Conservation (phyloP, 2,888 invertebrate species). For the Apamea anceps region DNA sequence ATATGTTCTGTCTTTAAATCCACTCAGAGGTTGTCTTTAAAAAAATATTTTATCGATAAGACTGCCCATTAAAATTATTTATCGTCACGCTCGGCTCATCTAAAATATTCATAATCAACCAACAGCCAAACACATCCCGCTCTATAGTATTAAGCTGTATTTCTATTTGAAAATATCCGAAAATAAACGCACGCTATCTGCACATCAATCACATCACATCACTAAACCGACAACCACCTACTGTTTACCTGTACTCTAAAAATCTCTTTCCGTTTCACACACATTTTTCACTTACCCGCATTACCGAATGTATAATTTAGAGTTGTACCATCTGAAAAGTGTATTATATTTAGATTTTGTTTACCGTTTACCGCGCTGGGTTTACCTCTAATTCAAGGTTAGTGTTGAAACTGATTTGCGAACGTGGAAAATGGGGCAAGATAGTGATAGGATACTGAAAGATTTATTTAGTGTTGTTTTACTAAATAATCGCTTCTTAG, state of each 20-base stretch:
- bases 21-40: background rate
- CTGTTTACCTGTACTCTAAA: conserved; percentile 41
- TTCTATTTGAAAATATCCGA: background rate
- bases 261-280: conserved; percentile 42
- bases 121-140: background rate
- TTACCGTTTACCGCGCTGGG: conserved; percentile 38
- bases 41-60: background rate
- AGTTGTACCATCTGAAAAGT: conserved; percentile 28
- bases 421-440: background rate
- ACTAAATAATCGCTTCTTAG: conserved; percentile 22
- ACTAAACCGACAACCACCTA: conserved; percentile 23
- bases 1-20: background rate
- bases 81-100: background rate
- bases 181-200: background rate
- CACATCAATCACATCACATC: conserved; percentile 22
- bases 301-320: conserved; percentile 56
- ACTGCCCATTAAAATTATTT: background rate
- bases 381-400: conserved; percentile 56
- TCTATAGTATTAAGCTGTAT: background rate
- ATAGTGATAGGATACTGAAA: conserved; percentile 33
- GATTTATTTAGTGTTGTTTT: conserved; percentile 43
- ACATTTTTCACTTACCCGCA: conserved; percentile 44
- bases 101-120: background rate
- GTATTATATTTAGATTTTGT: conserved; percentile 60
- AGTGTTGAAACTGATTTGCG: conserved; percentile 28